Base-by-base conservation (phyloP, 2,113 vertebrate species). In the Jaculus jaculus region DNA sequence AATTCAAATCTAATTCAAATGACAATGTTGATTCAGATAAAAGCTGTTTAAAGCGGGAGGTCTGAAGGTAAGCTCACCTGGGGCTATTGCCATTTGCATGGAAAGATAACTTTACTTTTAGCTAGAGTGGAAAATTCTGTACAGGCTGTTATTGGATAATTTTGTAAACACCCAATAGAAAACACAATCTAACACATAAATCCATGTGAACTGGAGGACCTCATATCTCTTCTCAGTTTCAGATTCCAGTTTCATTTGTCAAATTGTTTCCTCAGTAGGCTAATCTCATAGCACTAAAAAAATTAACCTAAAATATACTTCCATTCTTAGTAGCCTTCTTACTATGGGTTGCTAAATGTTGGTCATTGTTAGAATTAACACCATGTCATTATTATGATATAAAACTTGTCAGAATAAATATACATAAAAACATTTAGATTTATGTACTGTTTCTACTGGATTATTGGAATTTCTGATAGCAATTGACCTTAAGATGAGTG, bases 341-440 rank as follows among this genome's bases (percentile, higher is more conserved):
- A 65, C 30, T 60, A 71, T 4, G 61, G 90, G 20, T 85, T 85
- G 47, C 66, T 69, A 71, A 92, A 91, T 51, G 65, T 73, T 87
- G 72, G 28, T 0, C 28, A 85, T 37, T 80, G 18, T 69, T 71
- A 71, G 75, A 72, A 89, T 79, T 71, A 84, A 79, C 58, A 80
- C n/a, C 13, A 47, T 20, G 30, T n/a, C 58, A 75, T 61, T 72
- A 37, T 69, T 87, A 13, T 69, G 68, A 18, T 63, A 17, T 81
- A 89, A 87, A 83, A 92, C 66, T 23, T 89, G 24, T 81, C 37
- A 78, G 32, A 89, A 42, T 11, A 80, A 17, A n/a, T 47, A 58
- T 95, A 37, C 37, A 58, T 95, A 88, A 87, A 1, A 89, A 79
- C 13, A 84, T 87, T 92, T 51, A 73, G 71, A 84, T 16, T 84